A percentile compares a stretch with the other conserved stretches of the same genome.
Conservation (phyloP, 2,888 invertebrate species). For the Himalopsyche anomala region DNA sequence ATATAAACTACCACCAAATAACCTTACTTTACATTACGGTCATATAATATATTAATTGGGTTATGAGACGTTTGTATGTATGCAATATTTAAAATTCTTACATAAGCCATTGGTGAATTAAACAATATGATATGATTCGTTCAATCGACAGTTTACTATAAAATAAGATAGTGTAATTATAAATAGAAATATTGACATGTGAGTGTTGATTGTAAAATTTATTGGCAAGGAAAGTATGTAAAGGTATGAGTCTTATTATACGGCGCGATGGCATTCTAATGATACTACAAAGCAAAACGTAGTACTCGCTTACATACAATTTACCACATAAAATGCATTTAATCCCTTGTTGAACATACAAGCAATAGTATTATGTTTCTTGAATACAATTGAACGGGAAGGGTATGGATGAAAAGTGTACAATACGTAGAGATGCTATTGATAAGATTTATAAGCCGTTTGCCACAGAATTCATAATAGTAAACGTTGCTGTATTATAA, state of each 20-base stretch:
- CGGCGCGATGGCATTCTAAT: not conserved
- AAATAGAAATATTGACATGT: too few relatives aligned
- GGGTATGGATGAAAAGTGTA: not conserved
- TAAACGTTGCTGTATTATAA: not conserved
- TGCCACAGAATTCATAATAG: not conserved
- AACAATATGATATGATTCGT: too few relatives aligned
- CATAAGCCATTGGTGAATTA: too few relatives aligned
- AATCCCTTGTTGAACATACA: constrained; percentile 25
- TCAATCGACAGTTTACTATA: too few relatives aligned
- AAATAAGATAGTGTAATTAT: too few relatives aligned
- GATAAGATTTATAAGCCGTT: not conserved
- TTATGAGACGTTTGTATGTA: too few relatives aligned
- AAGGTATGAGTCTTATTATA: constrained; percentile 19
- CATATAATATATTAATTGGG: too few relatives aligned
- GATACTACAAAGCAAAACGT: constrained; percentile 5
- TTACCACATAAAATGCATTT: constrained; percentile 7
- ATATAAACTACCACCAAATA: too few relatives aligned
- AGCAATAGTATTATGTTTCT: not conserved
- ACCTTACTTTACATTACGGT: too few relatives aligned
- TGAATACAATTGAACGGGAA: not conserved
- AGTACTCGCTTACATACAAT: constrained; percentile 4
- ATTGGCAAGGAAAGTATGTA: not conserved
- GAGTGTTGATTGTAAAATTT: too few relatives aligned
- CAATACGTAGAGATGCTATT: not conserved
- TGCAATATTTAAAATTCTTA: too few relatives aligned